Conservation (phyloP, 2,888 invertebrate genomes). For the Drosophila mayaguana region DNA sequence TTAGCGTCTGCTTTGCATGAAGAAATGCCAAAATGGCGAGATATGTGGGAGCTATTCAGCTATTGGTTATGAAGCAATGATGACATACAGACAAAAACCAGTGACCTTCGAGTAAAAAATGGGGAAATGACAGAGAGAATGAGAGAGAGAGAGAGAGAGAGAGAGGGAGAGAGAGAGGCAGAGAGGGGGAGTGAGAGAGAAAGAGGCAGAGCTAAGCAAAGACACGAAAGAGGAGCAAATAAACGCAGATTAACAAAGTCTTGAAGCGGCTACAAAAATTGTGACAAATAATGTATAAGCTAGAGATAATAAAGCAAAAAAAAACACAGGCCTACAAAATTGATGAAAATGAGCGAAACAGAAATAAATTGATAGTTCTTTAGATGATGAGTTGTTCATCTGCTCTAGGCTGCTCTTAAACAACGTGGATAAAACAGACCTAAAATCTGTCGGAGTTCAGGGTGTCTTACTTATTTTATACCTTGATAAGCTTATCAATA, state of each 20-base stretch:
- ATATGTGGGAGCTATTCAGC: slow-evolving; percentile 47
- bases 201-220: slow-evolving; percentile 8
- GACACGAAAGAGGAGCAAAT: slow-evolving; percentile 18
- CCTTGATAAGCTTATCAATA: too few species aligned
- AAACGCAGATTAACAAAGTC: slow-evolving; percentile 6
- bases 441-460: too few species aligned
- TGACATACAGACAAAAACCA: slow-evolving; percentile 54
- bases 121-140: neutral
- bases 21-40: slow-evolving; percentile 19
- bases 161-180: neutral
- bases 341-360: too few species aligned
- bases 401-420: too few species aligned
- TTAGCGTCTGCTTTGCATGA: neutral
- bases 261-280: neutral
- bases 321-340: neutral
- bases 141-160: neutral
- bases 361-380: neutral
- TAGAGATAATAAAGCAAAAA: neutral
- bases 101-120: slow-evolving; percentile 51
- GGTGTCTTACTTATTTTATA: too few species aligned
- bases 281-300: slow-evolving; percentile 3
- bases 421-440: too few species aligned
- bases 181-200: neutral
- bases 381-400: neutral
- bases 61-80: slow-evolving; percentile 62